These are phyloP conservation scores for Zygogramma bicolorata DNA, from an alignment of 2,888 invertebrate genomes.

Conservation along the genomic window DNA sequence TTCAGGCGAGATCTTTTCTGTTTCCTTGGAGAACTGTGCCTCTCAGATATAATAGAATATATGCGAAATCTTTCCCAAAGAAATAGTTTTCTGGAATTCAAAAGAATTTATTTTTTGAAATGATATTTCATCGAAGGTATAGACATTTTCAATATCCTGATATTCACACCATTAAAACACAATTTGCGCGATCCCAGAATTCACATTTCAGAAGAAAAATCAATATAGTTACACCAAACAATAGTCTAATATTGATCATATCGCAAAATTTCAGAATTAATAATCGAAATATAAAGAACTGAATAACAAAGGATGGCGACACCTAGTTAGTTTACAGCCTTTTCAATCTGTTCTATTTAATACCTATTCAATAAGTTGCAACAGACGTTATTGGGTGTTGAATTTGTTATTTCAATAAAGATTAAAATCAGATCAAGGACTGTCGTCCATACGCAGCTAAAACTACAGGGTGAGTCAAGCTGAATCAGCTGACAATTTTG, in stretches of 20 bases:
- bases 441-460: slow-evolving; percentile 18
- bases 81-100: too few species aligned
- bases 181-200: neutral
- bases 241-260: neutral
- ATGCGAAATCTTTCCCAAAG: too few species aligned
- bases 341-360: neutral
- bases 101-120: too few species aligned
- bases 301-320: slow-evolving; percentile 10
- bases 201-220: neutral
- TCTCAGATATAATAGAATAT: too few species aligned
- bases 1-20: too few species aligned
- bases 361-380: slow-evolving; percentile 13
- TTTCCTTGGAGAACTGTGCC: too few species aligned
- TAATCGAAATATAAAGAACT: neutral
- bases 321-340: slow-evolving; percentile 12
- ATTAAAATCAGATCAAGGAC: slow-evolving; percentile 42
- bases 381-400: slow-evolving; percentile 12
- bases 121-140: too few species aligned
- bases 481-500: neutral
- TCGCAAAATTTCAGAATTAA: neutral
- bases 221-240: neutral
- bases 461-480: neutral
- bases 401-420: slow-evolving; percentile 20
- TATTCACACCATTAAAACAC: too few species aligned
- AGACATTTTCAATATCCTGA: too few species aligned